phyloP scores from a whole-genome alignment of 2,888 invertebrate species.

The Stenichneumon culpator region DNA sequence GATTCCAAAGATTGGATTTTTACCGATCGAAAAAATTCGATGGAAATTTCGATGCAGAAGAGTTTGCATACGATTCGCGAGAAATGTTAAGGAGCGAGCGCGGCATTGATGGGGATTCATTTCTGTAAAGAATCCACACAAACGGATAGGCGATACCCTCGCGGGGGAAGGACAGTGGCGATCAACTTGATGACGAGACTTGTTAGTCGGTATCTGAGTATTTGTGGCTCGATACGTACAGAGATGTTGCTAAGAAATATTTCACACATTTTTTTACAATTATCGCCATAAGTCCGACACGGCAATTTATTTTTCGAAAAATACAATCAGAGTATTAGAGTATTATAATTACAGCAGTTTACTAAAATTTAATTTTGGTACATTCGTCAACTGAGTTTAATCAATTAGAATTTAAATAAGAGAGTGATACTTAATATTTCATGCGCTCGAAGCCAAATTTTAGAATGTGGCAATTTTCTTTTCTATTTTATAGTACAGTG shows the following conservation, averaged over 20 bases:
- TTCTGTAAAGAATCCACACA: neutral
- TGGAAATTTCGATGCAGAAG: too few relatives aligned
- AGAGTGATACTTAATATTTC: too few relatives aligned
- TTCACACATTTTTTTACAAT: neutral
- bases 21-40: too few relatives aligned
- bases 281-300: neutral
- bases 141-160: constrained; percentile 21
- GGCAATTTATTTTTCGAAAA: neutral
- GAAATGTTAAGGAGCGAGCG: too few relatives aligned
- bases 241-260: neutral
- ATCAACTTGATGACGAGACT: constrained; percentile 10
- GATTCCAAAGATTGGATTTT: too few relatives aligned
- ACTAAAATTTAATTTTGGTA: too few relatives aligned
- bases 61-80: neutral
- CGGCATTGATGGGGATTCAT: neutral
- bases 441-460: too few relatives aligned
- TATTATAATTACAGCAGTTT: too few relatives aligned
- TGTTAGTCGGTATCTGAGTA: neutral
- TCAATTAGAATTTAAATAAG: too few relatives aligned
- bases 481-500: too few relatives aligned
- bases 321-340: neutral
- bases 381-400: too few relatives aligned
- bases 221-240: neutral
- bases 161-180: constrained; percentile 1
- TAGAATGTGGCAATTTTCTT: too few relatives aligned